A percentile compares a stretch with the other conserved stretches of the same genome.
Evolutionary conservation across 2,797 vertebrate species (phyloP).

Genomic region (Pogonophryne albipinna): DNA sequence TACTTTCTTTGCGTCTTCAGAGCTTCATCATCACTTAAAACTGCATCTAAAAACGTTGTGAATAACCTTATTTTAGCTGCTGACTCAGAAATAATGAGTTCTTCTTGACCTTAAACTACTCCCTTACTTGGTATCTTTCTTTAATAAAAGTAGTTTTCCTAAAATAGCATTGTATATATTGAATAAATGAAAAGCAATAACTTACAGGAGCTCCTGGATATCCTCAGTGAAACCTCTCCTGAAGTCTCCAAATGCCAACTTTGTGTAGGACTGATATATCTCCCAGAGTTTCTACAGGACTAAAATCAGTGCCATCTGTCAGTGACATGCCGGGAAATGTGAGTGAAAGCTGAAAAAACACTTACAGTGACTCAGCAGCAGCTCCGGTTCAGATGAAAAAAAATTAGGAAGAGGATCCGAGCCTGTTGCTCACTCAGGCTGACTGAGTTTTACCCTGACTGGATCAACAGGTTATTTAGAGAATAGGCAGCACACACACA

Average conservation of each 20-base stretch:
- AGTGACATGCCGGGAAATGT: constrained; percentile 2
- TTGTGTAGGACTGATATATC: neutral
- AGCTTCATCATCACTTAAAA: neutral
- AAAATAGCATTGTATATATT: neutral
- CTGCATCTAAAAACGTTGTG: neutral
- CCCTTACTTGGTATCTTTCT: neutral
- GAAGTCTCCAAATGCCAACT: too few relatives aligned
- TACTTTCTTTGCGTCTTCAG: neutral
- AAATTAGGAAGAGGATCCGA: constrained; percentile 15
- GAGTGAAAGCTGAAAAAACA: constrained; percentile 18
- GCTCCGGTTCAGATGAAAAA: constrained; percentile 37
- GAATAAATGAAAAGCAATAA: neutral
- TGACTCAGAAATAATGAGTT: neutral
- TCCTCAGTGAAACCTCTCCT: neutral
- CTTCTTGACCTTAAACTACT: neutral
- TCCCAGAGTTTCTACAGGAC: neutral
- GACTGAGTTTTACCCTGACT: constrained; percentile 72
- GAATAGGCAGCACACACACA: constrained; percentile 62
- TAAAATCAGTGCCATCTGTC: neutral
- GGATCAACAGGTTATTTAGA: constrained; percentile 82
- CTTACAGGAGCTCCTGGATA: constrained; percentile 30
- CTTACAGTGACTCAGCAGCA: constrained; percentile 47
- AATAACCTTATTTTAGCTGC: neutral
- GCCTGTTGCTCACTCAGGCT: constrained; percentile 41
- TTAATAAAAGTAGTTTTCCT: neutral